These are phyloP conservation scores for Ctenochaetus hawaiiensis DNA, from an alignment of 2,797 vertebrate genomes.

Conservation along the genomic window DNA sequence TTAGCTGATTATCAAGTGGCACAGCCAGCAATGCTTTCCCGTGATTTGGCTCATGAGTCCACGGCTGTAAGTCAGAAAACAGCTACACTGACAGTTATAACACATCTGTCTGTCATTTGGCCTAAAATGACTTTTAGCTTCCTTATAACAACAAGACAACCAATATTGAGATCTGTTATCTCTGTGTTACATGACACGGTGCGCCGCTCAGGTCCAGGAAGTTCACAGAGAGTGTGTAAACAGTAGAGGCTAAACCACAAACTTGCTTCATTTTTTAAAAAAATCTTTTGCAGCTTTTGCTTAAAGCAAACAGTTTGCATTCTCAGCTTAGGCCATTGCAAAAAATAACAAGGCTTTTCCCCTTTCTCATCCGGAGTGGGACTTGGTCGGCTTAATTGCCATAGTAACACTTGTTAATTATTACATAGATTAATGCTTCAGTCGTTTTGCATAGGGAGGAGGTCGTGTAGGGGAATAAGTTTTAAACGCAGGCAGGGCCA, in stretches of 20 bases:
- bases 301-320: not conserved
- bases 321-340: no score
- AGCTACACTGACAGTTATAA: not conserved
- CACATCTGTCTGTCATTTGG: not conserved
- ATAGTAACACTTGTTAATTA: constrained; percentile 27
- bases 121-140: not conserved
- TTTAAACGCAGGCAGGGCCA: not conserved
- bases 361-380: constrained; percentile 1
- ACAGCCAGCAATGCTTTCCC: not conserved
- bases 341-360: not conserved
- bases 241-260: not conserved
- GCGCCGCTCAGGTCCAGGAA: not conserved
- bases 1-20: not conserved
- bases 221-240: not conserved
- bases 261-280: not conserved
- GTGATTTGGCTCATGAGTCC: not conserved
- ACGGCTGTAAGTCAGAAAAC: not conserved
- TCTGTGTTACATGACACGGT: not conserved
- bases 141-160: not conserved
- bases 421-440: constrained; percentile 6
- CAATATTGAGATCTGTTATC: not conserved
- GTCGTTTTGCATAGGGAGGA: not conserved
- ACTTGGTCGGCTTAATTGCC: not conserved
- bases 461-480: not conserved
- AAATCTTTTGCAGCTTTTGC: not conserved